Conservation (phyloP, 2,797 vertebrate genomes). For the Centropyge bicolor region DNA sequence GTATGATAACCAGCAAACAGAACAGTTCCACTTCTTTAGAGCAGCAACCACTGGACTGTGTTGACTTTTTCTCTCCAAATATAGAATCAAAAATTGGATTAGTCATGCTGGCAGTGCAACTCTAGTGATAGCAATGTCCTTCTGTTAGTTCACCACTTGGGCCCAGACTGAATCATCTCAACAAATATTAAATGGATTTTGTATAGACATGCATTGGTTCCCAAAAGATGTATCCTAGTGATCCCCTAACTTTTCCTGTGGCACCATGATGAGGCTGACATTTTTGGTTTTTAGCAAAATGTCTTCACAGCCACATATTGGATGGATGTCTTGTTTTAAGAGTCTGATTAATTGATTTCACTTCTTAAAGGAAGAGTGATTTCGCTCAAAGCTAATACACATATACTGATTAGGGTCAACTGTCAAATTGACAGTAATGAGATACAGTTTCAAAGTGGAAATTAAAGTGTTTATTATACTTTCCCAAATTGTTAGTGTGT, state of each 20-base stretch:
- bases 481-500: neutral
- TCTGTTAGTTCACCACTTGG: neutral
- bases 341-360: neutral
- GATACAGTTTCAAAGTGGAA: neutral
- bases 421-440: conserved; percentile 27
- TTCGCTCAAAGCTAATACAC: neutral
- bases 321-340: neutral
- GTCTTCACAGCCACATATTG: neutral
- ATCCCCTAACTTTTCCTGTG: neutral
- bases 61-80: neutral
- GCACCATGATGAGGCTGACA: neutral
- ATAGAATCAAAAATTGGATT: no score
- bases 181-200: neutral
- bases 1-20: neutral
- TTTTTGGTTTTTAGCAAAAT: neutral
- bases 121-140: neutral
- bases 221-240: neutral
- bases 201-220: neutral
- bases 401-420: neutral
- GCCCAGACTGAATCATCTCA: neutral
- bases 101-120: neutral
- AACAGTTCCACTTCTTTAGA: neutral
- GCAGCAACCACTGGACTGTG: neutral
- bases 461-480: neutral
- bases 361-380: neutral